Conservation (phyloP, 2,113 vertebrate species). For the Mandrillus leucophaeus region DNA sequence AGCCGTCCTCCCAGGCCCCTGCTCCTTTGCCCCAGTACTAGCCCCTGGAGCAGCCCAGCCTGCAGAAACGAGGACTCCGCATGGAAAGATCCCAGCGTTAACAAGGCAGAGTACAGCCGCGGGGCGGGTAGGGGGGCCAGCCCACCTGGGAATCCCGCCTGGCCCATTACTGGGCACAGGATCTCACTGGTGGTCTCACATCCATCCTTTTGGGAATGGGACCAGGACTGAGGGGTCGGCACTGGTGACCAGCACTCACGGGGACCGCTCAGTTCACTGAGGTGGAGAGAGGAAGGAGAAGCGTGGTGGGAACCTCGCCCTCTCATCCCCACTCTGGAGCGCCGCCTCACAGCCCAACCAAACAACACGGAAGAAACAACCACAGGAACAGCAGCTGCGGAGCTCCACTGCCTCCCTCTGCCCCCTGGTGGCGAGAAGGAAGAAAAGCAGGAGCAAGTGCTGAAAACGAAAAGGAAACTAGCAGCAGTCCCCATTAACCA, state of each 20-base stretch:
- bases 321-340: neutral
- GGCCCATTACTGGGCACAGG: neutral
- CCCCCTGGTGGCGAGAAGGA: constrained; percentile 54
- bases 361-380: neutral
- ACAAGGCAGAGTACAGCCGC: neutral
- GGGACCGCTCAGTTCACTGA: neutral
- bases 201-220: neutral
- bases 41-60: neutral
- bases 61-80: neutral
- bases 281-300: neutral
- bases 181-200: neutral
- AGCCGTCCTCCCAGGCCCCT: neutral
- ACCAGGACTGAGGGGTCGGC: neutral
- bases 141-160: neutral
- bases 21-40: neutral
- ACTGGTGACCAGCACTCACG: neutral
- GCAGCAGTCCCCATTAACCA: fast-evolving
- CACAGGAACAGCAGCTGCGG: fast-evolving
- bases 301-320: neutral
- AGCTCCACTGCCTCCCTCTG: neutral
- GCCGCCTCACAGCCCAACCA: neutral
- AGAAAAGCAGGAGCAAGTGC: neutral
- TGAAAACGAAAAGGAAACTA: neutral
- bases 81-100: neutral
- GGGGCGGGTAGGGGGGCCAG: neutral